Evolutionary conservation across 1,140 invertebrate species (phyloP).

Genomic region (Drosophila albomicans): DNA sequence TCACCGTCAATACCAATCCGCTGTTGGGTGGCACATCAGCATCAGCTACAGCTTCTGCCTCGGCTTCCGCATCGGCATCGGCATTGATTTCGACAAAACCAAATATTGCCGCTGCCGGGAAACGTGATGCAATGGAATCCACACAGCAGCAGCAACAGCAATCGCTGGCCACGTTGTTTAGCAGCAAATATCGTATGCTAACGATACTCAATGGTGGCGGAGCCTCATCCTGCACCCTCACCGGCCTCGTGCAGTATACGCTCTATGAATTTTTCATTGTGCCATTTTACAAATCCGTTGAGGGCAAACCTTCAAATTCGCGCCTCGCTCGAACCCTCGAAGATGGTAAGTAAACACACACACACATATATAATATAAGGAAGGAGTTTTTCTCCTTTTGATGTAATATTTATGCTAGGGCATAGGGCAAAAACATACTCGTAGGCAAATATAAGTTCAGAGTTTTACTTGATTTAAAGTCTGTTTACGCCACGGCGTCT

Average conservation of each 20-base stretch:
- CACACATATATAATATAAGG: background rate
- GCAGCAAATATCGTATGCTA: slow-evolving; percentile 87
- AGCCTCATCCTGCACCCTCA: slow-evolving; percentile 89
- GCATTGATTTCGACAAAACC: slow-evolving; percentile 84
- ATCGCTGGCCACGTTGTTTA: slow-evolving; percentile 31
- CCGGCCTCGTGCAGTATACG: slow-evolving; percentile 89
- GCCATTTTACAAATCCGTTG: slow-evolving; percentile 91
- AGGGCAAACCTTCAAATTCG: slow-evolving; percentile 92
- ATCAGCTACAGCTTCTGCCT: slow-evolving; percentile 25
- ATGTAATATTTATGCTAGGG: slow-evolving; percentile 53
- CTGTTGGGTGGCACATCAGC: slow-evolving; percentile 43
- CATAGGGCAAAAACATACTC: slow-evolving; percentile 6
- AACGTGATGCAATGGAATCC: slow-evolving; percentile 74
- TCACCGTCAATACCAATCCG: slow-evolving; percentile 67
- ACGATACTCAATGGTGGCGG: slow-evolving; percentile 88
- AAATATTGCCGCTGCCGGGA: slow-evolving; percentile 83
- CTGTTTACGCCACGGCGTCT: slow-evolving; percentile 28
- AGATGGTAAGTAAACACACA: slow-evolving; percentile 87
- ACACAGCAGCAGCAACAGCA: slow-evolving; percentile 31
- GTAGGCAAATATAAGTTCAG: slow-evolving; percentile 36
- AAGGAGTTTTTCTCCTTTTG: slow-evolving; percentile 30
- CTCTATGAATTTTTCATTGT: slow-evolving; percentile 92
- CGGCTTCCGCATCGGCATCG: slow-evolving; percentile 68
- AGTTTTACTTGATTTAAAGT: background rate
- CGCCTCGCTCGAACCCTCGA: slow-evolving; percentile 89